Evolutionary conservation across 2,113 vertebrate genomes (phyloP).

Genomic region (Chinchilla lanigera): DNA sequence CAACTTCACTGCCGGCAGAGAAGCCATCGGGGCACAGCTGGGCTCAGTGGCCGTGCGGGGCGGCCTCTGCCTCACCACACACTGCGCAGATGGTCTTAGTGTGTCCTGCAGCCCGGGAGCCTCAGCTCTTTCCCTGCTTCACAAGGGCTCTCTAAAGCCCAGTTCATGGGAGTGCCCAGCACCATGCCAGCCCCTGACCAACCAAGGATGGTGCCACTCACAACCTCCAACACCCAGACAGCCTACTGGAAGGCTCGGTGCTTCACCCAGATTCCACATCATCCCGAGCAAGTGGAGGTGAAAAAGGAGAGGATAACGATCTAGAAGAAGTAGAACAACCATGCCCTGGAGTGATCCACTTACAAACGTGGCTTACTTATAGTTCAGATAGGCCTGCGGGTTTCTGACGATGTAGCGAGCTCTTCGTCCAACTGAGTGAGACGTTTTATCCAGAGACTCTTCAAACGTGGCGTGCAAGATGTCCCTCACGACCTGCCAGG

Average conservation of each 20-base stretch:
- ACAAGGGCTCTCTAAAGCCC: neutral
- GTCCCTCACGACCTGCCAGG: conserved; percentile 95
- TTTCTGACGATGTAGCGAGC: conserved; percentile 96
- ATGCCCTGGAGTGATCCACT: fast-evolving
- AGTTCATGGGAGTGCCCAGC: fast-evolving
- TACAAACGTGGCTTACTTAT: conserved; percentile 88
- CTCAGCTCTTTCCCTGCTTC: neutral
- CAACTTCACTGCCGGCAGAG: neutral
- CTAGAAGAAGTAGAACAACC: fast-evolving
- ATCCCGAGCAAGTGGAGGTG: neutral
- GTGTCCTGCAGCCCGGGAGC: too few species aligned
- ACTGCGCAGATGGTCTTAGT: neutral
- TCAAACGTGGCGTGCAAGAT: conserved; percentile 94
- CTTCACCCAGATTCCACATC: too few species aligned
- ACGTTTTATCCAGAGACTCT: conserved; percentile 96
- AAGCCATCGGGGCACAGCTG: neutral
- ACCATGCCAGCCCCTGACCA: fast-evolving
- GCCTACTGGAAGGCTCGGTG: fast-evolving
- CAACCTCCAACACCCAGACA: neutral
- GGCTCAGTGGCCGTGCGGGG: neutral
- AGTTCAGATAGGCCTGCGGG: conserved; percentile 95
- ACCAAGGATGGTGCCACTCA: neutral
- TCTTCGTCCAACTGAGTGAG: conserved; percentile 92
- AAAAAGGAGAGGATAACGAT: neutral
- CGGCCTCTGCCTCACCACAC: neutral